phyloP scores from a whole-genome alignment of 1,140 invertebrate species.

The Eriocheir sinensis region DNA sequence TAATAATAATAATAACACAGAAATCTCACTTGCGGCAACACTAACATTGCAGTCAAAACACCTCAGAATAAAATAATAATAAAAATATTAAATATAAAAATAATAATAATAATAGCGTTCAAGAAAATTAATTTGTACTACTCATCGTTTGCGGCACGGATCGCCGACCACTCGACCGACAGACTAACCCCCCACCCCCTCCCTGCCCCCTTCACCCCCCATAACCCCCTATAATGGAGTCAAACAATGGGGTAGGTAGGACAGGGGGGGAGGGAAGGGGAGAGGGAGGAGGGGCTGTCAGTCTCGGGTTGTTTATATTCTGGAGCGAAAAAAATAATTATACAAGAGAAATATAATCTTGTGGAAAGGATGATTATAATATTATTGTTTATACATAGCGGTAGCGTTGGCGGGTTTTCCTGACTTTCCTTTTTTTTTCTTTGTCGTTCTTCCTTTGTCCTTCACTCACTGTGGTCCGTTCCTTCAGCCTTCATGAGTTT shows the following conservation, averaged over 20 bases:
- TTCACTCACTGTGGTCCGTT: too few relatives aligned
- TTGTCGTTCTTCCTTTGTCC: too few relatives aligned
- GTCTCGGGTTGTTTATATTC: too few relatives aligned
- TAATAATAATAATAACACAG: too few relatives aligned
- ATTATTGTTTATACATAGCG: too few relatives aligned
- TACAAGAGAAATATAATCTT: neutral
- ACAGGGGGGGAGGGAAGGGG: neutral
- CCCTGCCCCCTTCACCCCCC: too few relatives aligned
- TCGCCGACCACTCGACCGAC: neutral
- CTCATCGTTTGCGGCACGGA: too few relatives aligned
- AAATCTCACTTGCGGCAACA: neutral
- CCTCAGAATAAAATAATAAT: neutral
- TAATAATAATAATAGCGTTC: neutral
- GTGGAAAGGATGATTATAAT: too few relatives aligned
- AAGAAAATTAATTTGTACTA: slow-evolving; percentile 18
- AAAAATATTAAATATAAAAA: neutral
- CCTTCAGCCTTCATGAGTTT: too few relatives aligned
- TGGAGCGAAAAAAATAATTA: neutral
- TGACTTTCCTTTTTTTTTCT: too few relatives aligned
- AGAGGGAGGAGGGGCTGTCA: neutral
- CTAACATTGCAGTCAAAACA: neutral
- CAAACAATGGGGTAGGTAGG: neutral
- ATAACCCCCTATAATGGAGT: too few relatives aligned
- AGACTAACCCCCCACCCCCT: neutral
- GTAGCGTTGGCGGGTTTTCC: too few relatives aligned